A percentile compares a stretch with the other conserved stretches of the same genome.
These are phyloP conservation scores for Eunapius fragilis DNA, from an alignment of 37 sponge, comb jelly and placozoan genomes.

Conservation along the genomic window DNA sequence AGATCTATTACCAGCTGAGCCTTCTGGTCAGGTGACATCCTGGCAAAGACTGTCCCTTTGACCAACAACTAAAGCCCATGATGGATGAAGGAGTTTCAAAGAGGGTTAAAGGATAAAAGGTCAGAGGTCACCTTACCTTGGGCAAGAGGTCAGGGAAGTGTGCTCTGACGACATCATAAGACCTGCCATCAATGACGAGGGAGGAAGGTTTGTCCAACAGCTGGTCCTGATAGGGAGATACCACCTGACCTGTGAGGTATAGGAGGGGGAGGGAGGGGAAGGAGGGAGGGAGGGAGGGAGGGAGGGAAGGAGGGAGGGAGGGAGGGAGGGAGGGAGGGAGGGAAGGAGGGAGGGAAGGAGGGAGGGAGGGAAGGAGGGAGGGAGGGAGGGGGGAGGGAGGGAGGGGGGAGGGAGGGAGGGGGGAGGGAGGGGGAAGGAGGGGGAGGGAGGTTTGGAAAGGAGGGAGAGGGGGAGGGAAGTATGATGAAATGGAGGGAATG, in stretches of 20 bases:
- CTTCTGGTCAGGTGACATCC: slow-evolving; percentile 90
- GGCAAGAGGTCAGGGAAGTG: slow-evolving; percentile 13
- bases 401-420: neutral
- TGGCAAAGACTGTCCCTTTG: slow-evolving; percentile 87
- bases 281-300: neutral
- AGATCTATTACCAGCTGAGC: slow-evolving; percentile 78
- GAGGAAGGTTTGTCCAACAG: neutral
- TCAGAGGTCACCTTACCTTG: neutral
- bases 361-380: neutral
- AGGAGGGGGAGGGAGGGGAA: neutral
- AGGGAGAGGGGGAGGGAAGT: neutral
- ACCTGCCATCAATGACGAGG: slow-evolving; percentile 49
- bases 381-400: neutral
- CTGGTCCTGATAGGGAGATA: neutral
- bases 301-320: neutral
- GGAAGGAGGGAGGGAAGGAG: neutral
- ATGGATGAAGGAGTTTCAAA: neutral
- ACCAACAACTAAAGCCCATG: slow-evolving; percentile 69
- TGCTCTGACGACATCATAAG: slow-evolving; percentile 37
- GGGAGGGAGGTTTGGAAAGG: neutral
- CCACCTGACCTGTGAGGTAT: neutral
- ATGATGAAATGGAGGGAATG: neutral
- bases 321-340: neutral
- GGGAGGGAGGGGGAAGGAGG: neutral
- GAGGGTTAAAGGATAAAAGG: neutral